Conservation (phyloP, 2,888 invertebrate genomes). For the Griposia aprilina region DNA sequence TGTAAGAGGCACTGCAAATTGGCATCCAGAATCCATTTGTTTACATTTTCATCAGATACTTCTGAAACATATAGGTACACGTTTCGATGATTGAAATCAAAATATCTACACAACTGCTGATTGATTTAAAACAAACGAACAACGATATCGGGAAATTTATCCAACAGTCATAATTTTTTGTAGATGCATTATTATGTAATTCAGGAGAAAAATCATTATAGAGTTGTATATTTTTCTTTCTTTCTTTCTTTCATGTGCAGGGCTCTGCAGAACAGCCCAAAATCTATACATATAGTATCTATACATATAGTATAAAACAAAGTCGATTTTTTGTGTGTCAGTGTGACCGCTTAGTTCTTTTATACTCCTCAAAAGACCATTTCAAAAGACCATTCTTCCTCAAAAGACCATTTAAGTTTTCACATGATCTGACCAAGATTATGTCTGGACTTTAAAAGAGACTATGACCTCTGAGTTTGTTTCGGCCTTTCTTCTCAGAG, state of each 20-base stretch:
- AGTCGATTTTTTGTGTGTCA: too few relatives aligned
- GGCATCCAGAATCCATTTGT: too few relatives aligned
- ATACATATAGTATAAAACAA: neutral
- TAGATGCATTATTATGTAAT: neutral
- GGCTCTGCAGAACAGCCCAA: neutral
- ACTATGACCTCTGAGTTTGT: too few relatives aligned
- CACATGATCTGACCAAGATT: too few relatives aligned
- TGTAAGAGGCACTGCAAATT: neutral
- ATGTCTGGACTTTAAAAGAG: too few relatives aligned
- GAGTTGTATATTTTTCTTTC: too few relatives aligned
- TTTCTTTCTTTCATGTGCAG: neutral
- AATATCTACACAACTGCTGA: constrained; percentile 1
- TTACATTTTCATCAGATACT: neutral
- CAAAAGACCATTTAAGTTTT: too few relatives aligned
- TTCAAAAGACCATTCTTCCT: too few relatives aligned
- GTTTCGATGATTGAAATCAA: neutral
- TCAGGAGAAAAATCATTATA: neutral
- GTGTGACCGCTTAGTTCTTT: too few relatives aligned
- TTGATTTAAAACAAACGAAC: constrained; percentile 2
- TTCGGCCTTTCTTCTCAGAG: too few relatives aligned
- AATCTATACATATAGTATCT: too few relatives aligned
- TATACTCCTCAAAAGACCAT: too few relatives aligned
- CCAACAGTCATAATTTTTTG: neutral
- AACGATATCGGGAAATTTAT: neutral
- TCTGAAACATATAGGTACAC: neutral